These are phyloP conservation scores for Trichogramma pretiosum DNA, from an alignment of 1,140 invertebrate genomes.

Conservation along the genomic window DNA sequence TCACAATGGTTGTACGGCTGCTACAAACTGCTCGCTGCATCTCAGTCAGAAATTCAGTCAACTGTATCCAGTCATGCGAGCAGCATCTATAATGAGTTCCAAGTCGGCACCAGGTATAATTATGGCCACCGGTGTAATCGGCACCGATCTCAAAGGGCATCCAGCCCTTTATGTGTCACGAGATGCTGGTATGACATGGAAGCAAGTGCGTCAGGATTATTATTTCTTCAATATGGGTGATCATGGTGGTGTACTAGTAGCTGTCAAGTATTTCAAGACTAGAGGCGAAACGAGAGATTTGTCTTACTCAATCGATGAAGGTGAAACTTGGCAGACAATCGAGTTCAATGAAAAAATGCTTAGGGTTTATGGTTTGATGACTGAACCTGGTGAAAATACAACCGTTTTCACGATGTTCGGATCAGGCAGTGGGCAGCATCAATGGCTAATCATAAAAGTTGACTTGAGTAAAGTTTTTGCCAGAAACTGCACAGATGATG, in stretches of 20 bases:
- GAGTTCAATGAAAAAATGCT: constrained; percentile 64
- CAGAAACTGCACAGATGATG: constrained; percentile 58
- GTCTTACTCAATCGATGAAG: constrained; percentile 78
- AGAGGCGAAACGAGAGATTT: constrained; percentile 66
- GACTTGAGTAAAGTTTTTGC: constrained; percentile 66
- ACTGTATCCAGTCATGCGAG: constrained; percentile 67
- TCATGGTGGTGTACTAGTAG: constrained; percentile 79
- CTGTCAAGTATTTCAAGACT: constrained; percentile 70
- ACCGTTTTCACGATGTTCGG: constrained; percentile 88
- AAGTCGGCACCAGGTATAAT: constrained; percentile 82
- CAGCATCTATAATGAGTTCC: constrained; percentile 74
- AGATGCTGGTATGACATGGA: constrained; percentile 80
- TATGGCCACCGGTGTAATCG: constrained; percentile 75
- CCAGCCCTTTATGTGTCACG: constrained; percentile 72
- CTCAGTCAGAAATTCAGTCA: constrained; percentile 77
- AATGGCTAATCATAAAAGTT: constrained; percentile 82
- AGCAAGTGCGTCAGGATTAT: constrained; percentile 69
- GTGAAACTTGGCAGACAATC: constrained; percentile 66
- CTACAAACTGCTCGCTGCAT: constrained; percentile 66
- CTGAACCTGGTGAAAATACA: constrained; percentile 84
- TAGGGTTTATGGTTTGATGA: constrained; percentile 77
- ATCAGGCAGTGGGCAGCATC: constrained; percentile 62
- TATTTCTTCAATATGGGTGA: constrained; percentile 86
- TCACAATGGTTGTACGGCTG: constrained; percentile 54
- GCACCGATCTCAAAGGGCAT: constrained; percentile 68